phyloP scores from a whole-genome alignment of 2,888 invertebrate genomes.

The Heliconius charithonia region DNA sequence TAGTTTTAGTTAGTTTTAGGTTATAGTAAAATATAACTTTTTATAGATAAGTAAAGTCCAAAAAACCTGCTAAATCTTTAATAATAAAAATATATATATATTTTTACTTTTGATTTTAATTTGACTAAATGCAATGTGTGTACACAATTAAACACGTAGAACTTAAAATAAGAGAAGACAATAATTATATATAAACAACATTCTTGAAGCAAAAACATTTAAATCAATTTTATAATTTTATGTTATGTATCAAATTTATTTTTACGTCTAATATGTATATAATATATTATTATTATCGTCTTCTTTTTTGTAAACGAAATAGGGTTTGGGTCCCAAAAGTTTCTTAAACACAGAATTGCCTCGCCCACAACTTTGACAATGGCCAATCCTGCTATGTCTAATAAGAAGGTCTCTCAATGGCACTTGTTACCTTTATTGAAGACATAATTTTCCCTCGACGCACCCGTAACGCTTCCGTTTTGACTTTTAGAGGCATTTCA shows the following conservation, averaged over 20 bases:
- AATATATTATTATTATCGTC: neutral
- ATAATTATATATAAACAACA: neutral
- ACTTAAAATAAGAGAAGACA: too few species aligned
- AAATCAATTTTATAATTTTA: too few species aligned
- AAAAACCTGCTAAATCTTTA: too few species aligned
- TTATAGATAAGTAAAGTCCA: too few species aligned
- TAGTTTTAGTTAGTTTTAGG: too few species aligned
- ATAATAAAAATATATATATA: too few species aligned
- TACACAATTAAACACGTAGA: too few species aligned
- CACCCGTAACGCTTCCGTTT: constrained; percentile 39
- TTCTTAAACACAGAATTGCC: constrained; percentile 29
- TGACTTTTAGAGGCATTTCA: constrained; percentile 11
- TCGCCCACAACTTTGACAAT: constrained; percentile 39
- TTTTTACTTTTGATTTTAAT: too few species aligned
- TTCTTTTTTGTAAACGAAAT: neutral
- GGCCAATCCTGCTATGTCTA: constrained; percentile 40
- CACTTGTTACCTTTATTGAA: constrained; percentile 59
- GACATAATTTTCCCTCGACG: constrained; percentile 55
- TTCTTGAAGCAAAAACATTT: neutral
- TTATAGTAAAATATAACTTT: too few species aligned
- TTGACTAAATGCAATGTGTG: too few species aligned
- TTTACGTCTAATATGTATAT: neutral
- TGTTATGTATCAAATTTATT: too few species aligned
- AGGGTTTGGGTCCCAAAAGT: neutral
- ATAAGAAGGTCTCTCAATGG: constrained; percentile 44